Base-by-base conservation (phyloP, 2,113 vertebrate species). In the Indicator indicator region DNA sequence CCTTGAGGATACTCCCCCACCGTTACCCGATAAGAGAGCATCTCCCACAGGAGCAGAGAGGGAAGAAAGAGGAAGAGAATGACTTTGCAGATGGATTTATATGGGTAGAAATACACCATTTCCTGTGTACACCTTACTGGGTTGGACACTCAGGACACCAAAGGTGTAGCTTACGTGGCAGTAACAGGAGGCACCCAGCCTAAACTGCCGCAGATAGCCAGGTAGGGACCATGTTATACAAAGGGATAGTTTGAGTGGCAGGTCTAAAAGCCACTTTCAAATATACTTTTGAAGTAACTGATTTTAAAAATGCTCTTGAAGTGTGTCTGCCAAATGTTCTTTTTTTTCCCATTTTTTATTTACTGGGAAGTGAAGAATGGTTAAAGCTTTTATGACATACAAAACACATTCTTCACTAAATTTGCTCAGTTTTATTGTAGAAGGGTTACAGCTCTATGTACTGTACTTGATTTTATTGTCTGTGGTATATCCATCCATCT, bases 331-430 rank as follows among this genome's bases (percentile, higher is more conserved):
- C 40, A 67, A 54, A 63, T 52, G 11, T 63, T 68, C 40, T 28
- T 28, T 33, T 72, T 91, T 82, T 93, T 58, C 59, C 0, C 2
- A 16, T 75, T 68, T 89, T 92, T 83, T 91, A 26, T 88, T 92
- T 74, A 89, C 72, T 94, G 60, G 87, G 12, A 70, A 87, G 21
- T 55, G 74, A 92, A 88, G 93, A 94, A 79, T 82, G 94, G 89
- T 91, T 84, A 50, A 72, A 75, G 6, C 65, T 84, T 94, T 93
- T 79, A 89, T 46, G 32, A 78, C 50, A 78, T 44, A 55, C 30
- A n/a, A 59, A 86, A 46, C 69, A 60, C 55, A 82, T 84, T 89
- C 21, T 67, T 92, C 36, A 40, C 42, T 88, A 84, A 92, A 86
- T 36, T 27, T 50, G 12, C 62, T 88, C 44, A 42, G 77, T 87